Evolutionary conservation across 1,140 invertebrate species (phyloP).

Genomic region (Lepidotrigona ventralis): DNA sequence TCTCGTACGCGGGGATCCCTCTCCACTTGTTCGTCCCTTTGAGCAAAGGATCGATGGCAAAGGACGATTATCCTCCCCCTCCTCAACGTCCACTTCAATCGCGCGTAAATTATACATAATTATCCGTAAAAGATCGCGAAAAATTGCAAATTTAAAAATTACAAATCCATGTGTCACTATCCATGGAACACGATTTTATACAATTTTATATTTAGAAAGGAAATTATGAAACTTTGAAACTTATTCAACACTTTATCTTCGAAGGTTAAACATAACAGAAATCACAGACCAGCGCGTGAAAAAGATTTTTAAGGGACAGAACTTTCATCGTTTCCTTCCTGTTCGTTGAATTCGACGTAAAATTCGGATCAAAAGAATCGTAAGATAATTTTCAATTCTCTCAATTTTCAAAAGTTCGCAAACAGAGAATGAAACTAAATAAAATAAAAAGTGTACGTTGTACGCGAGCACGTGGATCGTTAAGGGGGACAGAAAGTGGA

Average conservation of each 20-base stretch:
- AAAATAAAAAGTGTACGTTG: background rate
- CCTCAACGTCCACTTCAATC: slow-evolving; percentile 2
- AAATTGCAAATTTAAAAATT: too few species aligned
- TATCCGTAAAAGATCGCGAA: too few species aligned
- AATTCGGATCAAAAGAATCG: background rate
- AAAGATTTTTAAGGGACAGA: background rate
- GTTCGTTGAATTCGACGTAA: background rate
- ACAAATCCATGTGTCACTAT: background rate
- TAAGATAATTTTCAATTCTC: background rate
- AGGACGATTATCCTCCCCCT: background rate
- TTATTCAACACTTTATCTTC: background rate
- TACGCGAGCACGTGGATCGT: background rate
- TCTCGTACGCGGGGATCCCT: slow-evolving; percentile 3
- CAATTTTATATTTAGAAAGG: too few species aligned
- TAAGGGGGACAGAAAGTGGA: slow-evolving; percentile 29
- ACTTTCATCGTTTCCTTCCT: background rate
- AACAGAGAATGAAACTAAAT: too few species aligned
- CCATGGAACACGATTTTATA: too few species aligned
- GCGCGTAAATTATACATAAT: background rate
- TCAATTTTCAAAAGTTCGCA: too few species aligned
- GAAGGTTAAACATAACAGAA: background rate
- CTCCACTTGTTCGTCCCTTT: slow-evolving; percentile 42
- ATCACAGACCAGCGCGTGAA: background rate
- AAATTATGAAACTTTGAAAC: background rate
- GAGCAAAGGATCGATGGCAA: slow-evolving; percentile 41